Evolutionary conservation across 2,113 vertebrate genomes (phyloP), one percentile per base, ranked within the genome.

Genomic region (Pseudopodoces humilis): DNA sequence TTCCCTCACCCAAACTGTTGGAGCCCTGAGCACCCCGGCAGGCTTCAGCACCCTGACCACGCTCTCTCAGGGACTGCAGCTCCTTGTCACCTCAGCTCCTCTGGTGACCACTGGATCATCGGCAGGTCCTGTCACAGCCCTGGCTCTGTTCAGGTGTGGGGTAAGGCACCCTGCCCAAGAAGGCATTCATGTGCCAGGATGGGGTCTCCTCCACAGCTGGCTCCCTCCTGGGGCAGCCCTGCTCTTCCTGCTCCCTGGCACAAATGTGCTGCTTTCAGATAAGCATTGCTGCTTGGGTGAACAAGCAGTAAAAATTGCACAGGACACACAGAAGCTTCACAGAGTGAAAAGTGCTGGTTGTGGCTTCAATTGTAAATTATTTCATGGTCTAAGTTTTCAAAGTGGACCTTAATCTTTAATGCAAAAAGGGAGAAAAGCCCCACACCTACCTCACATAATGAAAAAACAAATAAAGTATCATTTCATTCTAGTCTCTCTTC

Each of bases 21-120:
- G 33, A 43, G 17, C 20, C 12, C 47, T 35, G n/a, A 52, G 37
- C 1, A 2, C 22, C 7, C 1, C 0, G 39, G 35, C 74, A 70
- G 70, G 27, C 43, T 75, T 27, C 2, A 8, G 33, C 28, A 60
- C n/a, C 21, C 60, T 47, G 46, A 28, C 11, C 21, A 52, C 23
- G 30, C 46, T 56, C 0, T 0, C 21, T n/a, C 30, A n/a, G 39
- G 20, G 18, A 24, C 28, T 3, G 1, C 28, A 74, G n/a, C 28
- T 78, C 43, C 60, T 47, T 12, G 8, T 41, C 50, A 43, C 37
- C 37, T 67, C 14, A 1, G n/a, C 60, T 56, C 20, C 55, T 44
- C 43, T n/a, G 20, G 39, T 35, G 55, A 24, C 33, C 70, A 18
- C 37, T 16, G 46, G 23, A 39, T 55, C 49, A 20, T 13, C 0